Evolutionary conservation across 2,888 invertebrate species (phyloP), one percentile per base, ranked within the genome.

Genomic region (Notodonta ziczac): DNA sequence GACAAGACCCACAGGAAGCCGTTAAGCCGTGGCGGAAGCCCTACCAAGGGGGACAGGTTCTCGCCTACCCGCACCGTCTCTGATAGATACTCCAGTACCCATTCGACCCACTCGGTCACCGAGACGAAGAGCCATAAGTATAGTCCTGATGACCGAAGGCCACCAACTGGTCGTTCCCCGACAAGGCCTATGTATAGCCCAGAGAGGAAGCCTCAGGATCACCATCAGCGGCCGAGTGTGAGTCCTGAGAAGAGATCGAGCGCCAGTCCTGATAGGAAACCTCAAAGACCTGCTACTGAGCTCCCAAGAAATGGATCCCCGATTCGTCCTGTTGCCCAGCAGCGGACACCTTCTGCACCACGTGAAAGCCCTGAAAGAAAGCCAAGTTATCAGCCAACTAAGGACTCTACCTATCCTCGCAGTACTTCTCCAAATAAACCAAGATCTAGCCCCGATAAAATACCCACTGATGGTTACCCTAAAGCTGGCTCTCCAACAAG

Each of bases 1-100:
- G 94, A 94, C 57, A 94, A 94, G 69, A 80, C 68, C 5, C 75
- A 66, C 57, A 86, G 80, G 53, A 90, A 88, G 59, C 87, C 91
- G 0, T 66, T 78, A 4, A 91, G 91, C 64, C 91, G 93, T 35
- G 85, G 88, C 51, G 82, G 82, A 8, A 91, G 91, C 62, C 83
- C 83, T 0, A 80, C 59, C 40, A 83, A 83, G 69, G 64, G 80
- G n/a, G 89, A 91, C 52, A 86, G 87, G 62, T 70, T 62, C 58
- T 91, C 92, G 9, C 91, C 92, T 7, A 83, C 84, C 55, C 86
- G 84, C 24, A 83, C 77, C 6, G 62, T 81, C 12, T 78, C 83
- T 56, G 88, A 92, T 44, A 82, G 70, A 62, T 80, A 86, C 62
- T 86, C 87, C 0, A 86, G 76, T 64, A 84, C 84, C 40, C 81